Conservation (phyloP, 64 coral and sea anemone species). For the Acropora tenuis region DNA sequence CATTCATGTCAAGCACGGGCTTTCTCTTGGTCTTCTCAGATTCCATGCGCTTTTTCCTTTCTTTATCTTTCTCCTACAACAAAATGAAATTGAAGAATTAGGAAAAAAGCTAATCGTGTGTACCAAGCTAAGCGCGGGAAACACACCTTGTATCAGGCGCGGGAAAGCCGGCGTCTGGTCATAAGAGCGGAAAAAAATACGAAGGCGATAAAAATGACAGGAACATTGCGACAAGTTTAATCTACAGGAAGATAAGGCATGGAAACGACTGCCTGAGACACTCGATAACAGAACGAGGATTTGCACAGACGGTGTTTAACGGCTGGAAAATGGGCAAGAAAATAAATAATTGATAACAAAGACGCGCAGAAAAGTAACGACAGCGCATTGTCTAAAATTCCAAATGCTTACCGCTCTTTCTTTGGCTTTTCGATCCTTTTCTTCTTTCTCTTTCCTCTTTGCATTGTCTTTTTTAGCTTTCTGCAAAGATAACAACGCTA, state of each 20-base stretch:
- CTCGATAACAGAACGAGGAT: background rate
- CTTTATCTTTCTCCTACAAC: conserved; percentile 92
- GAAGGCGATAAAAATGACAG: background rate
- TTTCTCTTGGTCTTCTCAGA: conserved; percentile 93
- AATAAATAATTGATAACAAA: background rate
- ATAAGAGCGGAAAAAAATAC: too few species aligned
- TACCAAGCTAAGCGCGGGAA: background rate
- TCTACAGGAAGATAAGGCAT: too few species aligned
- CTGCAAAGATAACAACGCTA: conserved; percentile 10
- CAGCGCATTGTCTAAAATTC: background rate
- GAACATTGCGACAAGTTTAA: background rate
- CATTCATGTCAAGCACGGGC: conserved; percentile 87
- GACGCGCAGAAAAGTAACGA: background rate
- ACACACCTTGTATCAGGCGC: background rate
- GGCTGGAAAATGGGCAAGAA: background rate
- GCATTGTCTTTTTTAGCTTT: conserved; percentile 92
- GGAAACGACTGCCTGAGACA: too few species aligned
- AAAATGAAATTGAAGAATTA: background rate
- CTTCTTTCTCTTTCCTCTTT: conserved; percentile 95
- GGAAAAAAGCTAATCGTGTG: background rate
- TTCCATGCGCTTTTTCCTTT: conserved; percentile 88
- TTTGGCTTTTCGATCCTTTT: conserved; percentile 92
- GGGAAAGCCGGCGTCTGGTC: background rate
- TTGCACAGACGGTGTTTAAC: background rate
- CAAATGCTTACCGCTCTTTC: conserved; percentile 87